A percentile compares a stretch with the other conserved stretches of the same genome.
Conservation (phyloP, 2,113 vertebrate genomes). For the Platycercus adscitus region DNA sequence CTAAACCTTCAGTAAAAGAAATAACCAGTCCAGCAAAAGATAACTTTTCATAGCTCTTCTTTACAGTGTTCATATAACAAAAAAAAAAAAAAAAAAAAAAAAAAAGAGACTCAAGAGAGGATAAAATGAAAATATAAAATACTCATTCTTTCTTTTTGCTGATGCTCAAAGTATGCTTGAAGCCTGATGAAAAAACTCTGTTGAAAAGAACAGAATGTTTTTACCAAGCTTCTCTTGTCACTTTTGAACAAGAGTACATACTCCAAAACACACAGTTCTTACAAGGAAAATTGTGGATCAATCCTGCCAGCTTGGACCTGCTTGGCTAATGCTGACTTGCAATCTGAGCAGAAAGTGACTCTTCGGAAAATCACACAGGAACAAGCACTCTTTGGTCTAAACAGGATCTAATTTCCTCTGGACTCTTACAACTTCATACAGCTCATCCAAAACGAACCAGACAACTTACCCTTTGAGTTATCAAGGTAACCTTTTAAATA, state of each 20-base stretch:
- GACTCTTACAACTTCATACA: not conserved
- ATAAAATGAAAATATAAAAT: not conserved
- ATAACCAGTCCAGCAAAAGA: not conserved
- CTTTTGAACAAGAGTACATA: not conserved
- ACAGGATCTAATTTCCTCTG: not conserved
- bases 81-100: not conserved
- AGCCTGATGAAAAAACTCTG: not conserved
- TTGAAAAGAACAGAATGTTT: not conserved
- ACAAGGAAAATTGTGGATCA: not conserved
- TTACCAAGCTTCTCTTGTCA: not conserved
- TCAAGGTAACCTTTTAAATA: not conserved
- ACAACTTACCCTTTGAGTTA: not conserved
- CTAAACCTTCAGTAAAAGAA: not conserved
- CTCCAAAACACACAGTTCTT: not conserved
- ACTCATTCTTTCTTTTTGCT: not conserved
- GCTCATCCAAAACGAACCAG: not conserved
- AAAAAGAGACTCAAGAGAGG: not conserved
- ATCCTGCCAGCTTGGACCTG: not conserved
- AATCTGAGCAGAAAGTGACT: not conserved
- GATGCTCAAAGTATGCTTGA: not conserved
- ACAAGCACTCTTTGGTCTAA: not conserved
- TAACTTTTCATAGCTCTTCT: not conserved
- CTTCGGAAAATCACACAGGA: not conserved
- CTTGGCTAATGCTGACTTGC: not conserved
- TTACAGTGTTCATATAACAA: not conserved